Evolutionary conservation across 2,797 vertebrate genomes (phyloP), one percentile per base, ranked within the genome.

Genomic region (Nannoperca australis): DNA sequence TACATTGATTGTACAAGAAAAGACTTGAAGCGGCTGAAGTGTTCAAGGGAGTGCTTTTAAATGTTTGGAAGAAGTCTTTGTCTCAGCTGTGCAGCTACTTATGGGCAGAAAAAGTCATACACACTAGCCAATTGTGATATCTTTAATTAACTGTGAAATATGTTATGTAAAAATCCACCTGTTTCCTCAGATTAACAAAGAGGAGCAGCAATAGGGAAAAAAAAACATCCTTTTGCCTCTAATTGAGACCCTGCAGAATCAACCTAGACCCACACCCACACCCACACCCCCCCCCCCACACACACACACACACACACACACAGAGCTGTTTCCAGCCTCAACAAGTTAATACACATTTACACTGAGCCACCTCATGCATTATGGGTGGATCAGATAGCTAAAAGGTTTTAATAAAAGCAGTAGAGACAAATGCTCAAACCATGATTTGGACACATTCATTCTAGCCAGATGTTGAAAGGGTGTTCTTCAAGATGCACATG

Each of bases 121-220:
- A 47, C 24, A 34, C 17, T 1, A 15, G 40, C 42, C 53, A 73
- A 69, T 50, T 72, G 55, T 65, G 4, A 69, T 55, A 30, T 51
- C 15, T 74, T 27, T 68, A 75, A 86, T 81, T 60, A 65, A 73
- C 36, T 55, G 62, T 55, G 71, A 58, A 76, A 73, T 49, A 79
- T 53, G 54, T 84, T 73, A 64, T 51, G 69, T 54, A 55, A 55
- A 67, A 70, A 44, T 55, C 70, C 42, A 82, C 20, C 24, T 73
- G 68, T 54, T 70, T 60, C 17, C 60, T 74, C 70, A 18, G 17
- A 22, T 62, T 56, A 51, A 56, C 50, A 75, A 61, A 20, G 45
- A 17, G 22, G 38, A 68, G 12, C 61, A 14, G 59, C 20, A 18
- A 24, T 1, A n/a, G 32, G 32, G 32, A 5, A 40, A 74, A 58